Conservation (phyloP, 1,140 invertebrate genomes). For the Drosophila asahinai region DNA sequence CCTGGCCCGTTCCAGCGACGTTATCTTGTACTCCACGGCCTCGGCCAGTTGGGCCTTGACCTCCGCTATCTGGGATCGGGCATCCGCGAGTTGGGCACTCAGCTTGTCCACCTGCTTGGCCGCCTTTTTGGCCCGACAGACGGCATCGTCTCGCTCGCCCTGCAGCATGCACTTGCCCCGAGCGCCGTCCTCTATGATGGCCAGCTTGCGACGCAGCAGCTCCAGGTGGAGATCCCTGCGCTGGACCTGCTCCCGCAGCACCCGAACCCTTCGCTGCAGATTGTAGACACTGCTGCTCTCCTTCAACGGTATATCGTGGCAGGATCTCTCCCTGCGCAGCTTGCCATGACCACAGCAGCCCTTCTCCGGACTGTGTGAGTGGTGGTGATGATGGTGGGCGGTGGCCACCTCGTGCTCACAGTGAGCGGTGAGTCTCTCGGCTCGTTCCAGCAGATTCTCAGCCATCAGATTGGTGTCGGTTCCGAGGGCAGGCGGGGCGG, state of each 20-base stretch:
- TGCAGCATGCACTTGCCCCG: constrained; percentile 88
- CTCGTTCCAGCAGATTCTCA: constrained; percentile 90
- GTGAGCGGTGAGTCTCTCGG: constrained; percentile 90
- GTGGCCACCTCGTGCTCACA: constrained; percentile 86
- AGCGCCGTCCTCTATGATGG: constrained; percentile 91
- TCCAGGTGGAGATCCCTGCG: constrained; percentile 96
- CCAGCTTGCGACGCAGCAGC: constrained; percentile 93
- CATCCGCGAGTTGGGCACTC: constrained; percentile 90
- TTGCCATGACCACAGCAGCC: constrained; percentile 79
- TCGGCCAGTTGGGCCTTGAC: constrained; percentile 92
- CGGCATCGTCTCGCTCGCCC: constrained; percentile 91
- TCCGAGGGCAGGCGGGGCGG: constrained; percentile 87
- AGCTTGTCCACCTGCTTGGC: constrained; percentile 91
- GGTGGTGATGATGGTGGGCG: constrained; percentile 47
- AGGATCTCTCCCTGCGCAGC: constrained; percentile 90
- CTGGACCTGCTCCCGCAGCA: constrained; percentile 94
- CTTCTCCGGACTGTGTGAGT: constrained; percentile 62
- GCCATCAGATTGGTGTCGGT: constrained; percentile 92
- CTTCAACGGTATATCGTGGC: constrained; percentile 88
- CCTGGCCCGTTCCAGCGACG: constrained; percentile 91
- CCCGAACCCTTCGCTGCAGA: constrained; percentile 92
- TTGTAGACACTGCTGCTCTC: constrained; percentile 93
- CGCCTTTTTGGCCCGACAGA: constrained; percentile 90
- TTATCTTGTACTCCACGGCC: constrained; percentile 94
- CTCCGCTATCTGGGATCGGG: constrained; percentile 90